phyloP scores from a whole-genome alignment of 2,797 vertebrate species.

The Peromyscus melanophrys region DNA sequence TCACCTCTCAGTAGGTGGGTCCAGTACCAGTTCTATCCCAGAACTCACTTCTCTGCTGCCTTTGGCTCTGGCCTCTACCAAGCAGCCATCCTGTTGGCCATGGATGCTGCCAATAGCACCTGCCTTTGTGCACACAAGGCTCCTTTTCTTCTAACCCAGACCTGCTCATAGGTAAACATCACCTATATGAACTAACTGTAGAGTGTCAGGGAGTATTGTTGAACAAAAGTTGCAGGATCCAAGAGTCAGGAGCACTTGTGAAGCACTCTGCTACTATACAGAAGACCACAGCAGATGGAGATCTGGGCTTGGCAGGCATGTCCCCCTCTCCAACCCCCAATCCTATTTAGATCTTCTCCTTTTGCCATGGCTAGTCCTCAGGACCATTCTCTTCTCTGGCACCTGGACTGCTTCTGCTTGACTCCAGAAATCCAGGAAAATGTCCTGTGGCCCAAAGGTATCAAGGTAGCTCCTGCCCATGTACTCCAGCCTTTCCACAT shows the following conservation, averaged over 20 bases:
- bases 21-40: accelerated
- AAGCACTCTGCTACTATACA: accelerated
- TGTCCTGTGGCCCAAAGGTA: accelerated
- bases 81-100: not conserved
- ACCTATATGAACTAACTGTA: too few relatives aligned
- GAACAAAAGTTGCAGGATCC: not conserved
- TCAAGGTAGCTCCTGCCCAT: accelerated
- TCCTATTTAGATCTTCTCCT: not conserved
- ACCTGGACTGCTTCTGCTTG: not conserved
- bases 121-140: too few relatives aligned
- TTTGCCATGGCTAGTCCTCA: not conserved
- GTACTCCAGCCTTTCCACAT: not conserved
- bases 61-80: not conserved
- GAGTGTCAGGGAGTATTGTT: not conserved
- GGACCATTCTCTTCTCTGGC: not conserved
- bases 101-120: accelerated
- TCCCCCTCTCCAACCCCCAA: too few relatives aligned
- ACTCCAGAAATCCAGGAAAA: not conserved
- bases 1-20: not conserved
- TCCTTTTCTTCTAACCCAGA: not conserved
- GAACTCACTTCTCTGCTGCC: too few relatives aligned
- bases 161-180: not conserved
- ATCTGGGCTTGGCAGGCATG: accelerated
- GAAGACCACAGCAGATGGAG: not conserved
- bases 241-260: too few relatives aligned